phyloP scores from a whole-genome alignment of 2,888 invertebrate genomes.

The Lathronympha strigana region DNA sequence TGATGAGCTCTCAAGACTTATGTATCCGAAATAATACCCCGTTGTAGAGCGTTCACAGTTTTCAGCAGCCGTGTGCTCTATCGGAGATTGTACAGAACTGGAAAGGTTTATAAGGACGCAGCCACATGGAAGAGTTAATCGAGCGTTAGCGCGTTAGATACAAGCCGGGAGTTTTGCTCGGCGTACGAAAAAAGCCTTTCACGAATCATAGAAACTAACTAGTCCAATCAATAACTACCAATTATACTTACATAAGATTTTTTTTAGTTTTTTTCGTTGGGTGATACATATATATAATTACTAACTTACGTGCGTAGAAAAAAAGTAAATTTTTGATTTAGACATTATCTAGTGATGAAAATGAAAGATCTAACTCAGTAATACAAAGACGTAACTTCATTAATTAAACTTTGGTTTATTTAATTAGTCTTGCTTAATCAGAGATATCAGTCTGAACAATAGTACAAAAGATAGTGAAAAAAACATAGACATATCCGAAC shows the following conservation, averaged over 20 bases:
- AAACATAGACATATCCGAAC: too few relatives aligned
- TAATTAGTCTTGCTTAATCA: too few relatives aligned
- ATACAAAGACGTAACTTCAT: too few relatives aligned
- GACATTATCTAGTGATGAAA: too few relatives aligned
- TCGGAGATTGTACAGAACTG: slow-evolving; percentile 36
- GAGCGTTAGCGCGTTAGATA: slow-evolving; percentile 38
- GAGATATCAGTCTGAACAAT: too few relatives aligned
- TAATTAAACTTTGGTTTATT: too few relatives aligned
- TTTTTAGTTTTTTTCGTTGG: not conserved
- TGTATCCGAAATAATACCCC: not conserved
- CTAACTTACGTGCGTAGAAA: not conserved
- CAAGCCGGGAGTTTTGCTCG: slow-evolving; percentile 26
- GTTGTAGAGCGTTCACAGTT: not conserved
- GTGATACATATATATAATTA: not conserved
- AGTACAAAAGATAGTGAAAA: too few relatives aligned
- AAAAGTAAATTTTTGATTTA: too few relatives aligned
- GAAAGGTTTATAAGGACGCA: slow-evolving; percentile 39
- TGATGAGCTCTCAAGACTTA: too few relatives aligned
- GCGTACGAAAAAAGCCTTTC: slow-evolving; percentile 5
- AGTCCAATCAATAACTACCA: not conserved
- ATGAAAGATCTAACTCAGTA: too few relatives aligned
- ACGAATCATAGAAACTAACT: slow-evolving; percentile 7
- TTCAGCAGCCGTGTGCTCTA: slow-evolving; percentile 16
- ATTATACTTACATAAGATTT: not conserved
- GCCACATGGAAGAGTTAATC: slow-evolving; percentile 40